phyloP scores from a whole-genome alignment of 2,113 vertebrate species.

The Hemicordylus capensis region DNA sequence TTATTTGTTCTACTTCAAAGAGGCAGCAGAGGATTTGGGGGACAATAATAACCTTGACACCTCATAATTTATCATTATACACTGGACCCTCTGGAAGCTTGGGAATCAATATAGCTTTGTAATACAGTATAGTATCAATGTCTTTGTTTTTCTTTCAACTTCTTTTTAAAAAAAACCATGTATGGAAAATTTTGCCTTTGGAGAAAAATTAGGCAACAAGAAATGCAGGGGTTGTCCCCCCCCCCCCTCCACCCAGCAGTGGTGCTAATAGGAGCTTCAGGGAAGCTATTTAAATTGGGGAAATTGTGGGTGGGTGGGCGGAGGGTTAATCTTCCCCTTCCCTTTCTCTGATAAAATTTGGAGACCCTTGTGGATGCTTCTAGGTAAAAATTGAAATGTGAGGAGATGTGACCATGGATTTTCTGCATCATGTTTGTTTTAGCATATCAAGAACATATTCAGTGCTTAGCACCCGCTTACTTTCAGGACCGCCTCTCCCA shows the following conservation, averaged over 20 bases:
- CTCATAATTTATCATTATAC: constrained; percentile 12
- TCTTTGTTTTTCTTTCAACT: not conserved
- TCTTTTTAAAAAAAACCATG: not conserved
- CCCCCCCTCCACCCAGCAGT: too few relatives aligned
- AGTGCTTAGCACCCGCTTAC: too few relatives aligned
- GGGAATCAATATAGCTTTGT: not conserved
- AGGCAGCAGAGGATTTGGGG: constrained; percentile 18
- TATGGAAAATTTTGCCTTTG: not conserved
- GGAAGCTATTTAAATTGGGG: not conserved
- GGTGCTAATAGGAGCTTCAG: too few relatives aligned
- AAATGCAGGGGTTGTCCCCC: too few relatives aligned
- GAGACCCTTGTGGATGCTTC: not conserved
- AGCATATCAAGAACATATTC: not conserved
- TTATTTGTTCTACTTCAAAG: constrained; percentile 16
- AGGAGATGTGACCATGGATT: not conserved
- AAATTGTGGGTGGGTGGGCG: not conserved
- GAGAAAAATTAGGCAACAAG: not conserved
- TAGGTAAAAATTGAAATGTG: not conserved
- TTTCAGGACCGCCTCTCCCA: too few relatives aligned
- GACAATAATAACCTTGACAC: not conserved
- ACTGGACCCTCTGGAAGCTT: not conserved
- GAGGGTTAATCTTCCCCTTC: not conserved
- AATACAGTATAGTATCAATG: not conserved
- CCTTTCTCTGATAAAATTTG: not conserved
- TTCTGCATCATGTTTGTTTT: not conserved